Evolutionary conservation across 1,140 invertebrate species (phyloP).

Genomic region (Phthorimaea operculella): DNA sequence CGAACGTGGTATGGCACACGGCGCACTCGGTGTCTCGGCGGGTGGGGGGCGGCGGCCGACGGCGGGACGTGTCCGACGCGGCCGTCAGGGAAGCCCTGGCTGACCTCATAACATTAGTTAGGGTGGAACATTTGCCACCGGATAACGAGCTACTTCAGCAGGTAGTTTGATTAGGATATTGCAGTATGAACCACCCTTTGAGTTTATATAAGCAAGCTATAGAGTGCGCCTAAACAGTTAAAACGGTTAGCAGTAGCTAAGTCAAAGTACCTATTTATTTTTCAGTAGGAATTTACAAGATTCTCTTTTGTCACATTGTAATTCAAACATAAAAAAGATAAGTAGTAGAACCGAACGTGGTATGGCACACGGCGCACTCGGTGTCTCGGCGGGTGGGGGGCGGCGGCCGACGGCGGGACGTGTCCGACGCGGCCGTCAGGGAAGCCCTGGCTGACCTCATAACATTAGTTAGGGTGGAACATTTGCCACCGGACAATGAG

Average conservation of each 20-base stretch:
- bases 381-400: slow-evolving; percentile 84
- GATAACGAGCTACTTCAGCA: slow-evolving; percentile 84
- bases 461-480: slow-evolving; percentile 86
- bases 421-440: slow-evolving; percentile 87
- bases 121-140: slow-evolving; percentile 89
- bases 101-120: slow-evolving; percentile 83
- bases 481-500: slow-evolving; percentile 88
- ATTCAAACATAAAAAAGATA: too few species aligned
- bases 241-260: too few species aligned
- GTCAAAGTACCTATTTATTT: too few species aligned
- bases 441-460: slow-evolving; percentile 88
- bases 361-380: slow-evolving; percentile 92
- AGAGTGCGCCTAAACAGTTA: too few species aligned
- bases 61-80: slow-evolving; percentile 86
- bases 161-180: too few species aligned
- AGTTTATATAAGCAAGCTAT: too few species aligned
- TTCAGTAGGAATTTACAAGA: too few species aligned
- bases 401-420: slow-evolving; percentile 84
- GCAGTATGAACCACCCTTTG: too few species aligned
- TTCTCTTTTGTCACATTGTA: too few species aligned
- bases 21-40: slow-evolving; percentile 89
- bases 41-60: slow-evolving; percentile 85
- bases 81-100: slow-evolving; percentile 89
- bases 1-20: slow-evolving; percentile 91
- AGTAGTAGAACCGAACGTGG: slow-evolving; percentile 92